Base-by-base conservation (phyloP, 2,797 vertebrate species). In the Otolemur crassicaudatus region DNA sequence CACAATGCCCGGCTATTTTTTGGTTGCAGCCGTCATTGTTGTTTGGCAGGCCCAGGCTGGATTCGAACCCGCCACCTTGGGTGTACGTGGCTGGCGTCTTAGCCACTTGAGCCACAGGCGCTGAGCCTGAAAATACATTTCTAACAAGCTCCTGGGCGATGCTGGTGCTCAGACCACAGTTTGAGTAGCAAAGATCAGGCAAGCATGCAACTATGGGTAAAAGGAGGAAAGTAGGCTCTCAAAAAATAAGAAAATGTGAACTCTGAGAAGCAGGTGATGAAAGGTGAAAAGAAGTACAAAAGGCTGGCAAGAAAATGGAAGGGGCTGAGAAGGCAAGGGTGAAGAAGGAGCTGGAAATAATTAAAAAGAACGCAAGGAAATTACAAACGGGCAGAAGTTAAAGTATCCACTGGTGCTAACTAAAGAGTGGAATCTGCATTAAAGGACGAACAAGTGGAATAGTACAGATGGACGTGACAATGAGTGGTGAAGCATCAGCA, bases 401-500 rank as follows among this genome's bases (percentile, higher is more conserved):
- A 90, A 77, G 77, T 19, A 46, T 29, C 29, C 84, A 31, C 19
- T 11, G 12, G 25, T 17, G 79, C 37, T 14, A 79, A 65, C 83
- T 53, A 65, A 96, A 72, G 20, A 82, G 19, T 22, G 12, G 29
- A 79, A 75, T 75, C 58, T 91, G n/a, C 67, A 56, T 49, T 77
- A 46, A 29, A 79, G 27, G 6, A 65, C 49, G 99, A 96, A 98
- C 99, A 73, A 99, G 99, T 3, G 97, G 98, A 12, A 98, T 98
- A 81, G 99, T 99, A 97, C 99, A 99, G 84, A 99, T 99, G 99
- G 99, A 99, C 97, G 99, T 99, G 69, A 99, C 99, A 29, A 94
- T 98, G 72, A 99, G 99, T 95, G 99, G 99, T 7, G 99, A 99
- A 97, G 99, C 99, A 46, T 99, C 99, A 0, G 99, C 99, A 27